phyloP scores from a whole-genome alignment of 2,888 invertebrate genomes.

The Lamellibrachia satsuma region DNA sequence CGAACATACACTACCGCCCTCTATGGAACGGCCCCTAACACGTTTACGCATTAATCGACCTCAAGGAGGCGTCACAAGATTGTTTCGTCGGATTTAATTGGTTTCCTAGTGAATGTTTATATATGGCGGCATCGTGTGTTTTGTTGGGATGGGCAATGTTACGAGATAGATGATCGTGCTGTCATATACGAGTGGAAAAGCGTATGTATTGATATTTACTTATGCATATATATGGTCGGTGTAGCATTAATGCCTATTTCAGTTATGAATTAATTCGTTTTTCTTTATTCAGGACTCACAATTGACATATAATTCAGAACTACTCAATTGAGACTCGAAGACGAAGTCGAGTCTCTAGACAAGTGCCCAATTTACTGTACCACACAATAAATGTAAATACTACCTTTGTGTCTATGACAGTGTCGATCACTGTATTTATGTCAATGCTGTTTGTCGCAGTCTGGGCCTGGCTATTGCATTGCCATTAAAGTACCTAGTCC shows the following conservation, averaged over 20 bases:
- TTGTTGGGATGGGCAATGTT: neutral
- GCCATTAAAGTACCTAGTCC: too few species aligned
- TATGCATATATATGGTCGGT: neutral
- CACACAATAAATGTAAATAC: too few species aligned
- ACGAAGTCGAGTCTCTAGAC: too few species aligned
- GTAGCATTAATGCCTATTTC: neutral
- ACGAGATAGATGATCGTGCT: neutral
- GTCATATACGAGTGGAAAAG: neutral
- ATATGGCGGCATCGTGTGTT: slow-evolving; percentile 10
- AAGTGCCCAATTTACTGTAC: too few species aligned
- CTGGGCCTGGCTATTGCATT: too few species aligned
- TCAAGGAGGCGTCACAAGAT: neutral
- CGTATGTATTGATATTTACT: neutral
- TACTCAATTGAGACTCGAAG: neutral
- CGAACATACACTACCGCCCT: too few species aligned
- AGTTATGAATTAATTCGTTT: neutral
- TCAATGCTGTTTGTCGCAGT: too few species aligned
- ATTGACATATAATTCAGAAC: neutral
- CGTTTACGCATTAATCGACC: neutral
- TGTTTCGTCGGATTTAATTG: neutral
- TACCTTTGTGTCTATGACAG: too few species aligned
- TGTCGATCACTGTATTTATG: too few species aligned
- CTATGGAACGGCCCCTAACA: neutral
- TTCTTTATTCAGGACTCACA: neutral
- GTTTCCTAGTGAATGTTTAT: neutral